These are phyloP conservation scores for Calcarius lapponicus DNA, from an alignment of 2,797 vertebrate species.

Conservation along the genomic window DNA sequence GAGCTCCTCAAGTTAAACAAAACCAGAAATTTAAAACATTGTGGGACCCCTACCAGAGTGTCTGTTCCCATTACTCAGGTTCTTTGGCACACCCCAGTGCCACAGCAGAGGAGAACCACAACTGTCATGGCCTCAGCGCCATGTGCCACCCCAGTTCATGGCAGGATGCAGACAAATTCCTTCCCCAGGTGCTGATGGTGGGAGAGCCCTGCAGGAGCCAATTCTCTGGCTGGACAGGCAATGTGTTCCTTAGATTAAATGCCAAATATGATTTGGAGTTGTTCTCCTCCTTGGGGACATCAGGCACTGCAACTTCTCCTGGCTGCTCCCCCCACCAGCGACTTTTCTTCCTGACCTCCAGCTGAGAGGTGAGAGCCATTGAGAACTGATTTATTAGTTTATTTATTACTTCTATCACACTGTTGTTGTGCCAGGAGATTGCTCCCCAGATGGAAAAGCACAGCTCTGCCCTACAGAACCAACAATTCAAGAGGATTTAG, in stretches of 20 bases:
- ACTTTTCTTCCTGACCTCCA: background rate
- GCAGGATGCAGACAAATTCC: background rate
- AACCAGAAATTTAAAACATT: background rate
- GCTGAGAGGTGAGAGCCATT: background rate
- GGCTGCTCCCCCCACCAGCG: background rate
- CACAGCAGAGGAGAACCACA: background rate
- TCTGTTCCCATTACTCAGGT: fast-evolving
- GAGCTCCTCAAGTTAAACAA: background rate
- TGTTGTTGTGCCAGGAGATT: background rate
- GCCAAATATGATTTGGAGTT: background rate
- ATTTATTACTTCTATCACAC: background rate
- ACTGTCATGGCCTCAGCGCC: background rate
- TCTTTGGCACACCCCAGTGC: background rate
- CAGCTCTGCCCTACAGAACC: background rate
- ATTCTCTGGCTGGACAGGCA: background rate
- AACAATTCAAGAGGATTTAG: background rate
- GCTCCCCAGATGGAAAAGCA: background rate
- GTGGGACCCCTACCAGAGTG: background rate
- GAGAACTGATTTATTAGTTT: background rate
- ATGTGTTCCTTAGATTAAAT: background rate
- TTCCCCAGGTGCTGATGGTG: background rate
- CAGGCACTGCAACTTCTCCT: background rate
- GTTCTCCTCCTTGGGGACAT: background rate
- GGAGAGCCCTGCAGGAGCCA: background rate
- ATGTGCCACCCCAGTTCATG: background rate